Evolutionary conservation across 1,140 invertebrate genomes (phyloP).

Genomic region (Diorhabda carinulata): DNA sequence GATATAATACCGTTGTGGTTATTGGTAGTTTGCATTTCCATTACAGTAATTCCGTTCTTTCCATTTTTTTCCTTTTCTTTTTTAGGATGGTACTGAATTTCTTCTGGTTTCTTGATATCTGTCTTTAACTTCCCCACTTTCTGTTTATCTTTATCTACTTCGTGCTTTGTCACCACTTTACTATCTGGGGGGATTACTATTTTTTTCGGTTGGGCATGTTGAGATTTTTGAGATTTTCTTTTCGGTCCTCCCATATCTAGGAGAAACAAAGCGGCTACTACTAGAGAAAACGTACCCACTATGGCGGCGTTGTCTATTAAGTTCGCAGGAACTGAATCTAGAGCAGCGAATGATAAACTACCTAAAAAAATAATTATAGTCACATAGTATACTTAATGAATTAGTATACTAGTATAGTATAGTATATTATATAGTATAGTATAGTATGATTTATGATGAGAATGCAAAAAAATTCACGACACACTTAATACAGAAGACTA

Average conservation of each 20-base stretch:
- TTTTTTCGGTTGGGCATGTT: constrained; percentile 19
- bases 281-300: constrained; percentile 62
- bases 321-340: constrained; percentile 64
- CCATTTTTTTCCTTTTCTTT: constrained; percentile 10
- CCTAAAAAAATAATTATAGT: constrained; percentile 42
- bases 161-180: background rate
- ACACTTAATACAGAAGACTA: too few species aligned
- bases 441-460: too few species aligned
- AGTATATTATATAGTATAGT: too few species aligned
- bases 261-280: constrained; percentile 65
- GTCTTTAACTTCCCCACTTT: background rate
- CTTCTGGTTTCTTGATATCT: background rate
- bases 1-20: background rate
- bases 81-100: background rate
- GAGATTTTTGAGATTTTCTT: constrained; percentile 28
- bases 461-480: too few species aligned
- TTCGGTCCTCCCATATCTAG: constrained; percentile 59
- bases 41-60: background rate
- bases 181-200: background rate
- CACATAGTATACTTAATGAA: background rate
- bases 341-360: constrained; percentile 62
- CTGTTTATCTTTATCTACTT: background rate
- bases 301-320: constrained; percentile 68
- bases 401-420: too few species aligned
- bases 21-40: constrained; percentile 2